Base-by-base conservation (phyloP, 2,797 vertebrate genomes). In the Scleropages formosus region DNA sequence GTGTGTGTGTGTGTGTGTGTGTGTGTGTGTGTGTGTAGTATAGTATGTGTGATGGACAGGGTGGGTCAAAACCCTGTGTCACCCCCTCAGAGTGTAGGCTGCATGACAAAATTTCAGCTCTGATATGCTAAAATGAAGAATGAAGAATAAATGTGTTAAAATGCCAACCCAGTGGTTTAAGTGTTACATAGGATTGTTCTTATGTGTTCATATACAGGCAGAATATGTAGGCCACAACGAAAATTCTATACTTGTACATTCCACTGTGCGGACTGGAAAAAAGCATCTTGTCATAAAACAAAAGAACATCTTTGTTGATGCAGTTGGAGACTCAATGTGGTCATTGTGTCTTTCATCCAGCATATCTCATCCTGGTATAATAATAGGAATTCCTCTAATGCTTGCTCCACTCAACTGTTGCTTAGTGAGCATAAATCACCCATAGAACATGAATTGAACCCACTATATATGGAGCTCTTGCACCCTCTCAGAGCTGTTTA, bases 331-430 rank as follows among this genome's bases (percentile, higher is more conserved):
- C 31, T 46, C 66, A 68, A 68, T 68, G 47, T 22, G 24, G 46
- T 68, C 66, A 68, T 68, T 68, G 66, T 68, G 20, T 15, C 15
- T n/a, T 51, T 68, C 46, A 47, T 24, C 44, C 22, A 49, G 46
- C 68, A 15, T 51, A 51, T 49, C 47, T 51, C 66, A 26, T 68
- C 46, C 68, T 44, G 26, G 44, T 24, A 44, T 68, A 68, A 68
- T 22, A 44, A 68, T 13, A 47, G 44, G 26, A 49, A 68, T 68
- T 68, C 66, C 68, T 68, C 46, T 51, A 68, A 51, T 51, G 66
- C n/a, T 46, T 68, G 44, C 10, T 49, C 22, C 66, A 68, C 11
- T 20, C 46, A n/a, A 15, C 51, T 68, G 47, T 24, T 51, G 22
- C 46, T 15, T 49, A 47, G 12, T 22, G 44, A 67, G 65, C 31